Base-by-base conservation (phyloP, 2,113 vertebrate species). In the Verasper variegatus region DNA sequence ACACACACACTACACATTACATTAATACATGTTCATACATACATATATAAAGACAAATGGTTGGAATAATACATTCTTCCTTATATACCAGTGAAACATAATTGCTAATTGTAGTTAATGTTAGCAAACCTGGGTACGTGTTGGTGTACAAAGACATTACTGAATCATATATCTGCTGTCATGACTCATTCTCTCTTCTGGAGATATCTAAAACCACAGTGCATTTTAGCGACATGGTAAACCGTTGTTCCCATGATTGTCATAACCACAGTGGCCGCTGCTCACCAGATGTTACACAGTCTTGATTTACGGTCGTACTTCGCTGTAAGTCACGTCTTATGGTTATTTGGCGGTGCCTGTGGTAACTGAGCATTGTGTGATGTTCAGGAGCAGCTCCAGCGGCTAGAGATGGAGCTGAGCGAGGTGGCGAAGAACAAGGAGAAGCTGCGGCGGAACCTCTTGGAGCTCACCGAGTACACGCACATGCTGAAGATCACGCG, bases 391-490 rank as follows among this genome's bases (percentile, higher is more conserved):
- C 97, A 98, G 83, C 86, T 99, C 51, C 97, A 98, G 92, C 96
- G 98, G 82, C 94, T 99, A 17, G 97, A 99, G 89, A 95, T 96
- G 77, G 98, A 99, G 83, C 90, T 99, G 83, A 95, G 96, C 1
- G 97, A 99, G 88, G 95, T 99, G 58, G 96, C 96, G 3, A 96
- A 93, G 80, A 99, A 99, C 93, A 99, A 99, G 86, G 97, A 98
- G 69, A 99, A 98, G 72, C 84, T 99, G 85, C 94, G 92, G 86
- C 96, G 89, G 71, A 99, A 98, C 92, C 92, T 97, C n/a, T 92
- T 98, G 23, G 98, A 99, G 51, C 92, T 99, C 78, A 97, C 91
- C 0, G 98, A 99, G 88, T 99, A 99, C 85, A 97, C 95, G 0
- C 95, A 96, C 92, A 95, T 98, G 97, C 92, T 99, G 81, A 93